Conservation (phyloP, 2,888 invertebrate genomes). For the Cheilosia grossa region DNA sequence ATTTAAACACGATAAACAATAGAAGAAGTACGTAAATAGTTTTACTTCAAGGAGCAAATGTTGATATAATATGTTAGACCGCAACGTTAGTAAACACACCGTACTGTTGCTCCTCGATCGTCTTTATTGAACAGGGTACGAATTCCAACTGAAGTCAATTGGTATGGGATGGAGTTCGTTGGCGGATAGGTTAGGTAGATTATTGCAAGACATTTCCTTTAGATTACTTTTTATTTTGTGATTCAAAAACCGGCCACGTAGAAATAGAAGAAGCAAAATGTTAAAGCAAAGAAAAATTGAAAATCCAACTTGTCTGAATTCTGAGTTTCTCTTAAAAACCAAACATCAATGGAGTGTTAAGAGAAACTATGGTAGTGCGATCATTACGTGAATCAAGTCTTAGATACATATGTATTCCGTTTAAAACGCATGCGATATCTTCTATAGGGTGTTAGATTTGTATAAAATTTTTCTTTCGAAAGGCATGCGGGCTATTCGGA, state of each 20-base stretch:
- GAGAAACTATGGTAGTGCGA: slow-evolving; percentile 9
- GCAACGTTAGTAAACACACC: slow-evolving; percentile 16
- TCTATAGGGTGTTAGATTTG: too few species aligned
- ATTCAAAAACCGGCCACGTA: slow-evolving; percentile 55
- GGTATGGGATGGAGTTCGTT: slow-evolving; percentile 35
- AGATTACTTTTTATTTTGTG: slow-evolving; percentile 29
- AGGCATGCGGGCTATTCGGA: too few species aligned
- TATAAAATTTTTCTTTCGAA: too few species aligned
- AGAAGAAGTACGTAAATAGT: not conserved
- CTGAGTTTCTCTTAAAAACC: slow-evolving; percentile 13
- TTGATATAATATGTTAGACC: not conserved
- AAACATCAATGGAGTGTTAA: slow-evolving; percentile 9
- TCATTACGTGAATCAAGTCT: not conserved
- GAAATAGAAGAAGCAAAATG: slow-evolving; percentile 12
- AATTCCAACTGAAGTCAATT: slow-evolving; percentile 51
- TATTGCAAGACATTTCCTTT: slow-evolving; percentile 12
- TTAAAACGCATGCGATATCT: too few species aligned
- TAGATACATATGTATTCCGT: not conserved
- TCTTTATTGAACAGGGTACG: slow-evolving; percentile 41
- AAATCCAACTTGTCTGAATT: slow-evolving; percentile 3
- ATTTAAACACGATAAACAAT: not conserved
- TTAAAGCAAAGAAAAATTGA: slow-evolving; percentile 11
- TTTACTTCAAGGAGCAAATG: not conserved
- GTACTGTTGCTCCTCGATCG: slow-evolving; percentile 27
- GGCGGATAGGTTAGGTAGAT: slow-evolving; percentile 36